Base-by-base conservation (phyloP, 2,797 vertebrate species). In the Acanthis flammea region DNA sequence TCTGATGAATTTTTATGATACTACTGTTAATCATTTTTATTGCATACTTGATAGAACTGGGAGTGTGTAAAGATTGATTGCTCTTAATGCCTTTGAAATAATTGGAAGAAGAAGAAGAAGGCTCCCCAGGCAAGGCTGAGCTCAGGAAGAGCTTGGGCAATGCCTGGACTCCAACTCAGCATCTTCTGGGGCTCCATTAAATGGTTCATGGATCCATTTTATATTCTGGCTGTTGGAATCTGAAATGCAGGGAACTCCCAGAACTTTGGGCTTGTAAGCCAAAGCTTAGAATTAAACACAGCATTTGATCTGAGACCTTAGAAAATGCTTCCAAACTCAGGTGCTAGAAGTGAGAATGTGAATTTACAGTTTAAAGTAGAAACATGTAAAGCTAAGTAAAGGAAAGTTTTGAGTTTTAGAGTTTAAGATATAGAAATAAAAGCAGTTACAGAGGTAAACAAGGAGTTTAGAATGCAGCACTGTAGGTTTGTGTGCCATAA, bases 1-100 rank as follows among this genome's bases (percentile, higher is more conserved):
- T 70, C 72, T 70, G 50, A 77, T 65, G 44, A 78, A 44, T 81
- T 91, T 92, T 89, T 44, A 42, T 54, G 4, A 42, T 82, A 72
- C 62, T 71, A 57, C 51, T 80, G 27, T 90, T 82, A 92, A 82
- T 95, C 16, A 86, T 55, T 88, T 86, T 82, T 82, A 92, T 76
- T 86, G n/a, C 48, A 62, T 70, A 18, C 30, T 60, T 78, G 62
- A 76, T 82, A 62, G 16, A 33, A 33, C 60, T 63, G 22, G 28
- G n/a, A 78, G 28, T 50, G 22, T 37, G 33, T 42, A 61, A 65
- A 74, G 63, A 91, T 3, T 50, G 45, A 81, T 90, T 62, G 21
- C 61, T 89, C 63, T 66, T 66, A 63, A 72, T 79, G 83, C 4
- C 9, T 87, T 63, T 71, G 76, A 86, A 92, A 73, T 90, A 84